A percentile compares a stretch with the other conserved stretches of the same genome.
Conservation (phyloP, 37 sponge, comb jelly and placozoan genomes). For the Beroe ovata region DNA sequence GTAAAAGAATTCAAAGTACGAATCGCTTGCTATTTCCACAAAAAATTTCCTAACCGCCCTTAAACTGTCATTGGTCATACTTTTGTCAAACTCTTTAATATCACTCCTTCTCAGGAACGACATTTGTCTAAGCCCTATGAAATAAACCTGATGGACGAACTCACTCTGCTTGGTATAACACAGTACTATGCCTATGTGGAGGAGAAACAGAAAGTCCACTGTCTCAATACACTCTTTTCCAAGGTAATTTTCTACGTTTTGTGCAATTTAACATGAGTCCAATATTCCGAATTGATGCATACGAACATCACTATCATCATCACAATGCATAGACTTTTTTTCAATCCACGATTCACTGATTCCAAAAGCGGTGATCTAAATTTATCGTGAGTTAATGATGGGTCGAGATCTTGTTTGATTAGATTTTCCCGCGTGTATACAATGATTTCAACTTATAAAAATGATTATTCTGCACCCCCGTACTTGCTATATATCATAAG, state of each 20-base stretch:
- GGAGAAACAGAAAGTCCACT: conserved; percentile 97
- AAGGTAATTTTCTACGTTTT: conserved; percentile 68
- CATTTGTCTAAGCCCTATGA: conserved; percentile 81
- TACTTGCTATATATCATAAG: too few species aligned
- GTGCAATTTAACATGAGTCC: not conserved
- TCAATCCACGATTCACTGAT: too few species aligned
- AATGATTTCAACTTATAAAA: too few species aligned
- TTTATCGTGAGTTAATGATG: not conserved
- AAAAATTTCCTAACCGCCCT: not conserved
- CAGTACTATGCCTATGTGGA: conserved; percentile 96
- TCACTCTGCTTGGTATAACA: conserved; percentile 93
- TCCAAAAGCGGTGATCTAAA: too few species aligned
- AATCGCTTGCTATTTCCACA: too few species aligned
- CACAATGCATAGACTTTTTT: too few species aligned
- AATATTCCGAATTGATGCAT: too few species aligned
- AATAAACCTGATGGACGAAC: conserved; percentile 96
- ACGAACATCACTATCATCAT: too few species aligned
- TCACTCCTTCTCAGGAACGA: conserved; percentile 70
- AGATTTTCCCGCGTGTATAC: too few species aligned
- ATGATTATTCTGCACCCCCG: too few species aligned
- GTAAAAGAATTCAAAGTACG: conserved; percentile 83
- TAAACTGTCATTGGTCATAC: not conserved
- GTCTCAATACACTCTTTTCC: conserved; percentile 96
- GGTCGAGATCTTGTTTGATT: too few species aligned
- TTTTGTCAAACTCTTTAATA: not conserved